Conservation (phyloP, 2,113 vertebrate species). For the Prietella phreatophila region DNA sequence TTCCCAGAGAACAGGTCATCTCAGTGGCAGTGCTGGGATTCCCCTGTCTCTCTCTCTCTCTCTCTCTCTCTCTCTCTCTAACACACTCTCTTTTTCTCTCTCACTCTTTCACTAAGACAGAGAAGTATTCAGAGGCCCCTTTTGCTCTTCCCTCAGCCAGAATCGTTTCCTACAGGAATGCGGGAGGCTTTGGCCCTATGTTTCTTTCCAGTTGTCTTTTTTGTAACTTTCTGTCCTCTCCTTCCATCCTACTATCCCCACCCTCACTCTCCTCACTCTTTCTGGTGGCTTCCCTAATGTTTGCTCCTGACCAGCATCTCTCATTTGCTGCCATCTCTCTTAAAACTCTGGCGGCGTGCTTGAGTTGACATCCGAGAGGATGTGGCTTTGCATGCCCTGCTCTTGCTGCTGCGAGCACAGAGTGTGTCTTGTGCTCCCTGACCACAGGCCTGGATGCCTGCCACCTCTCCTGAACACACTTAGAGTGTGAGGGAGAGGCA, state of each 20-base stretch:
- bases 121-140: constrained; percentile 47
- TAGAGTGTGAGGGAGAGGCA: constrained; percentile 11
- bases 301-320: constrained; percentile 34
- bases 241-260: constrained; percentile 8
- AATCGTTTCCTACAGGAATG: constrained; percentile 30
- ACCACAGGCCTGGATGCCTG: constrained; percentile 31
- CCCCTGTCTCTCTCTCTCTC: constrained; percentile 20
- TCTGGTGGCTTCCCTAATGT: constrained; percentile 45
- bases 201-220: constrained; percentile 44
- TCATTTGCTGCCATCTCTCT: constrained; percentile 45
- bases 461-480: constrained; percentile 40
- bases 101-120: constrained; percentile 31
- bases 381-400: constrained; percentile 45
- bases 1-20: constrained; percentile 52
- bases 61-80: constrained; percentile 8
- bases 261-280: constrained; percentile 21
- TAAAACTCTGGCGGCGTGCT: constrained; percentile 33
- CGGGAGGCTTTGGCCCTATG: constrained; percentile 27
- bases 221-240: not conserved
- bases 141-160: constrained; percentile 27
- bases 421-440: constrained; percentile 32
- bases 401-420: constrained; percentile 20
- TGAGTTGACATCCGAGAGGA: constrained; percentile 55
- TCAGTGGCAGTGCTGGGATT: constrained; percentile 45
- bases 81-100: too few relatives aligned